A percentile compares a stretch with the other conserved stretches of the same genome.
Evolutionary conservation across 2,113 vertebrate species (phyloP).

Genomic region (Gavialis gangeticus): DNA sequence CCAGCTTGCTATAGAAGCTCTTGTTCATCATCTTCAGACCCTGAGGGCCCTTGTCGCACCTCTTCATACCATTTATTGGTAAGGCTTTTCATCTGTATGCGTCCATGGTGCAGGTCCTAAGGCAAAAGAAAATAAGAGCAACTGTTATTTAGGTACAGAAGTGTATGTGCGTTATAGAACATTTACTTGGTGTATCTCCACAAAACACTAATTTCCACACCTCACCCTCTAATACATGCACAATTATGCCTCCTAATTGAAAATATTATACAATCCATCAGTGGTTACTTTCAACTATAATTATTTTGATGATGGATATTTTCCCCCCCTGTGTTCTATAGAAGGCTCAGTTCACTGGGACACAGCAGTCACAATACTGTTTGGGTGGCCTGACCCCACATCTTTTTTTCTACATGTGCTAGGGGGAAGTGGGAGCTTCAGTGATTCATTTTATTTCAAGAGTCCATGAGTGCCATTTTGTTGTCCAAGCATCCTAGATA

Average conservation of each 20-base stretch:
- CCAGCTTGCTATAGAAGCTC: constrained; percentile 84
- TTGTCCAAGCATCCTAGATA: neutral
- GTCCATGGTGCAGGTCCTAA: constrained; percentile 93
- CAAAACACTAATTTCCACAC: neutral
- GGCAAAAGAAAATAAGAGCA: neutral
- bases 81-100: constrained; percentile 98
- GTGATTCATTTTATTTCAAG: constrained; percentile 10
- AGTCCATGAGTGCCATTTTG: neutral
- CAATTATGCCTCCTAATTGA: neutral
- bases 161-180: neutral
- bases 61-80: constrained; percentile 99
- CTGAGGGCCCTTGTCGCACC: constrained; percentile 96
- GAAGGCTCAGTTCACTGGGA: neutral
- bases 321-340: neutral
- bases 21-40: constrained; percentile 95
- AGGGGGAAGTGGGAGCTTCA: neutral
- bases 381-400: neutral
- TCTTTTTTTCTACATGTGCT: accelerated
- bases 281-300: accelerated
- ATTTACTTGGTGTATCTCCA: accelerated
- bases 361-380: neutral
- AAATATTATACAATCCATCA: neutral
- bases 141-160: neutral
- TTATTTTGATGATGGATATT: accelerated
- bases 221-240: neutral